Conservation (phyloP, 1,140 invertebrate species). For the Bombus haemorrhoidalis region DNA sequence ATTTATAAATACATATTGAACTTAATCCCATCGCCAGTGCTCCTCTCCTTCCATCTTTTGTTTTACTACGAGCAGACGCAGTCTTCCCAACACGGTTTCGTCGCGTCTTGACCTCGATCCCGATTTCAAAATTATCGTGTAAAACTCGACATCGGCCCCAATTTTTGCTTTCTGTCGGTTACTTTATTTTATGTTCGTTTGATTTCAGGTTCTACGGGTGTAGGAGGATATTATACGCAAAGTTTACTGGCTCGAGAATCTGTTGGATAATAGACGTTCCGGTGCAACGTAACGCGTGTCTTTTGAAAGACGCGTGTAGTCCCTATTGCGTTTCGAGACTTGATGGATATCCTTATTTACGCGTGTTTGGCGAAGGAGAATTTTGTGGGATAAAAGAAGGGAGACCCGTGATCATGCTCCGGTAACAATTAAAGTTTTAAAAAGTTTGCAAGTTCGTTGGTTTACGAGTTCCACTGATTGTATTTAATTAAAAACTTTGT, state of each 20-base stretch:
- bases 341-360: neutral
- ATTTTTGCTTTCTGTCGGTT: conserved; percentile 12
- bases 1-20: no score
- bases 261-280: neutral
- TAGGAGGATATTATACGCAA: neutral
- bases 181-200: neutral
- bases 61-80: neutral
- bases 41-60: conserved; percentile 14
- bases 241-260: neutral
- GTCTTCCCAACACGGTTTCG: neutral
- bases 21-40: no score
- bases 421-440: no score
- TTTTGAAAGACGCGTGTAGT: neutral
- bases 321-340: neutral
- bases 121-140: conserved; percentile 57
- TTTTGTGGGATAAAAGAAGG: neutral
- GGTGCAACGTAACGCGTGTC: neutral
- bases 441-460: no score
- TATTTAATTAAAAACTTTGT: no score
- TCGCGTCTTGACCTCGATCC: conserved; percentile 59
- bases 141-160: conserved; percentile 42
- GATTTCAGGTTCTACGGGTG: neutral
- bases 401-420: neutral
- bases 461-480: no score
- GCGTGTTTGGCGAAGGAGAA: neutral